phyloP scores from a whole-genome alignment of 2,113 vertebrate species.

The Fregata magnificens region DNA sequence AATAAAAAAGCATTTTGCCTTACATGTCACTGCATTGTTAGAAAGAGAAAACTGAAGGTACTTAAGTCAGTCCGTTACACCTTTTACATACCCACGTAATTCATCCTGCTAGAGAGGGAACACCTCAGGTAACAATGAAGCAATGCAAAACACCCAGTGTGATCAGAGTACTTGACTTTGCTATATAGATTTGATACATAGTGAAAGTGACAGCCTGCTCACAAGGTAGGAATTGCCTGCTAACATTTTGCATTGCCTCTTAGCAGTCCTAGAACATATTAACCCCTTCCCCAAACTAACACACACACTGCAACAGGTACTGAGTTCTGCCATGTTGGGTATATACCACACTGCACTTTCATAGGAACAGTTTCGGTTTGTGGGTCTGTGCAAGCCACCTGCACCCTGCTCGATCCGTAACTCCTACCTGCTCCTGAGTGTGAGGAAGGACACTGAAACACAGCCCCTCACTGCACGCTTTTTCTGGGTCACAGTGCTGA shows the following conservation, averaged over 20 bases:
- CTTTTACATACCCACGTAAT: neutral
- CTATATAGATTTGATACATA: neutral
- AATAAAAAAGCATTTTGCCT: neutral
- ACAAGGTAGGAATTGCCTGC: neutral
- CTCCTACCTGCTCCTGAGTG: rapidly evolving
- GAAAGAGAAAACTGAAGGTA: neutral
- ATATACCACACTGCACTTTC: rapidly evolving
- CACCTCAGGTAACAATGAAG: neutral
- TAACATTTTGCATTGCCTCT: neutral
- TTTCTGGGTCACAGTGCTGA: neutral
- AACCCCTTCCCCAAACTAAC: neutral
- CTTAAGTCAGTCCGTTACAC: neutral
- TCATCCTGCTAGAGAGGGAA: neutral
- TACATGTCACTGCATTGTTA: neutral
- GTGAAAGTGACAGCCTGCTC: neutral
- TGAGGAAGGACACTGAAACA: neutral
- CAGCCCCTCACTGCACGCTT: neutral
- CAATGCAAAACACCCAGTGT: neutral
- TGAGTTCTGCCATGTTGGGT: rapidly evolving
- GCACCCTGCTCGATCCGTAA: neutral
- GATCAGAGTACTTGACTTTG: neutral
- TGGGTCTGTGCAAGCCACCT: neutral
- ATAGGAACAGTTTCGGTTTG: neutral
- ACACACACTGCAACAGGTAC: neutral
- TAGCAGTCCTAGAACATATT: neutral